Percentiles rank a stretch among this genome's conserved stretches.
phyloP scores from a whole-genome alignment of 2,113 vertebrate genomes.

The Stercorarius parasiticus region DNA sequence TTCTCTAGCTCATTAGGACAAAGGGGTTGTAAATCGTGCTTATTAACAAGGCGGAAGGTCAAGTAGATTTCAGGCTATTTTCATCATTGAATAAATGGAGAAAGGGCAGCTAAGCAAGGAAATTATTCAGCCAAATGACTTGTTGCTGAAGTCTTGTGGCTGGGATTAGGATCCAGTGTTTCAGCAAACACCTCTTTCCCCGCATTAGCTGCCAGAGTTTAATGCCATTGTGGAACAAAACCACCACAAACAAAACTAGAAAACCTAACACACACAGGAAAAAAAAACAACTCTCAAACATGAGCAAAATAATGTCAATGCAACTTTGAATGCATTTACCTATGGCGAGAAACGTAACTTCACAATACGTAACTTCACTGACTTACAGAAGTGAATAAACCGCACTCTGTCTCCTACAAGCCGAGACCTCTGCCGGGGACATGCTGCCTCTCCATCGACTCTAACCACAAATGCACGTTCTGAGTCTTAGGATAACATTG shows the following conservation, averaged over 20 bases:
- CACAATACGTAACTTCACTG: accelerated
- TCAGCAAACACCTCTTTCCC: not conserved
- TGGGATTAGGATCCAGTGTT: not conserved
- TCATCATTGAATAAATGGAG: not conserved
- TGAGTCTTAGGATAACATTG: not conserved
- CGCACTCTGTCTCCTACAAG: not conserved
- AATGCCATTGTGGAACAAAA: not conserved
- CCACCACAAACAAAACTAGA: not conserved
- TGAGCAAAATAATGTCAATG: not conserved
- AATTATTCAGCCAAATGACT: not conserved
- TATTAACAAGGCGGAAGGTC: not conserved
- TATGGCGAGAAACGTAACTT: not conserved
- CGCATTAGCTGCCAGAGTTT: not conserved
- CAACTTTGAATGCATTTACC: not conserved
- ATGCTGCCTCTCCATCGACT: not conserved
- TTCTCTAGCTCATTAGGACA: not conserved
- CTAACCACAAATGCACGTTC: not conserved
- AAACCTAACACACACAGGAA: not conserved
- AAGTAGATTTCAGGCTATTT: not conserved
- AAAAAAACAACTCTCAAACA: not conserved
- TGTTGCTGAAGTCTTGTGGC: not conserved
- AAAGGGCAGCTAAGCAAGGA: not conserved
- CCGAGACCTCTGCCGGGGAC: not conserved
- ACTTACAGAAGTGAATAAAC: not conserved
- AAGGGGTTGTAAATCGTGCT: not conserved